Evolutionary conservation across 2,113 vertebrate species (phyloP).

Genomic region (Arenaria interpres): DNA sequence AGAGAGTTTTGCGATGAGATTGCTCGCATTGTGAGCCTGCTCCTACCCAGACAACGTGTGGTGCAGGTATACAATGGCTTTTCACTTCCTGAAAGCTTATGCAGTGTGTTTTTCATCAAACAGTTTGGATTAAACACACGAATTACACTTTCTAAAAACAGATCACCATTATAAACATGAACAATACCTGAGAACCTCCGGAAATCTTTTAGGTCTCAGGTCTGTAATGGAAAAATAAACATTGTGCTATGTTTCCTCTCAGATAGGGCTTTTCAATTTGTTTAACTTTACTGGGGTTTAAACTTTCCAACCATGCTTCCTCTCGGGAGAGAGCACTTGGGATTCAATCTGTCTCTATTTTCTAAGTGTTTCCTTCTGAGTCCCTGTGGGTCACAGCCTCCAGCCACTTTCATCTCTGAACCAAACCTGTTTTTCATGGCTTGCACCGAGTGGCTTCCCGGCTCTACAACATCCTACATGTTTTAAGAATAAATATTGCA

Average conservation of each 20-base stretch:
- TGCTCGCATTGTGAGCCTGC: constrained; percentile 36
- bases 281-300: constrained; percentile 61
- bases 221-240: constrained; percentile 74
- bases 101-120: constrained; percentile 63
- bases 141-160: constrained; percentile 62
- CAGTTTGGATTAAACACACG: constrained; percentile 59
- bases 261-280: constrained; percentile 68
- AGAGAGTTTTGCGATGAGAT: not conserved
- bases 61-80: constrained; percentile 59
- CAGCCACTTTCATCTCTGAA: constrained; percentile 43
- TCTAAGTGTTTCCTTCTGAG: constrained; percentile 58
- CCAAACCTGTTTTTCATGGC: constrained; percentile 1
- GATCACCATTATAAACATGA: constrained; percentile 60
- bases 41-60: constrained; percentile 44
- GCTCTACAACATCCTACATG: constrained; percentile 30
- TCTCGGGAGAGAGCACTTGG: constrained; percentile 46
- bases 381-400: constrained; percentile 16
- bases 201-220: constrained; percentile 60
- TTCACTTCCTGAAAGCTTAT: constrained; percentile 35
- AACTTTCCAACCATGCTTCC: constrained; percentile 57
- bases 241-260: constrained; percentile 67
- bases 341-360: constrained; percentile 55
- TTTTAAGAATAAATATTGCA: constrained; percentile 42
- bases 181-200: constrained; percentile 62
- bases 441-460: not conserved